These are phyloP conservation scores for Syngnathus typhle DNA, from an alignment of 2,113 vertebrate species.

Conservation along the genomic window DNA sequence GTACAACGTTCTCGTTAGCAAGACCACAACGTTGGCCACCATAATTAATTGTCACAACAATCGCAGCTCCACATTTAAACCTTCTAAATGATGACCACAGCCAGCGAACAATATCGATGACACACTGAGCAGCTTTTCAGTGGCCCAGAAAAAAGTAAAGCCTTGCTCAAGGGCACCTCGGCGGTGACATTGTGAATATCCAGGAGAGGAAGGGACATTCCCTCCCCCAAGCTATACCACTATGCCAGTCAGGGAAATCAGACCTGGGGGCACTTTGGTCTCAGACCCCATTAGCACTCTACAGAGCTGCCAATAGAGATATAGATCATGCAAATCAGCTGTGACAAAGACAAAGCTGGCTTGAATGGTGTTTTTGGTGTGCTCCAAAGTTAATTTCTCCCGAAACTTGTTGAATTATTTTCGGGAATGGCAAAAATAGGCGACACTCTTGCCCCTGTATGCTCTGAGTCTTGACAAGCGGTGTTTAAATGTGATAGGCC, in stretches of 20 bases:
- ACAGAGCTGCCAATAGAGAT: neutral
- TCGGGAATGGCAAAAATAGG: neutral
- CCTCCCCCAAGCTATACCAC: neutral
- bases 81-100: neutral
- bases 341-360: neutral
- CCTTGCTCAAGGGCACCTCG: slow-evolving; percentile 4
- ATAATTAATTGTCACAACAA: too few species aligned
- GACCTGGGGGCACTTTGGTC: neutral
- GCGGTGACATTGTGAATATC: neutral
- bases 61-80: neutral
- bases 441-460: neutral
- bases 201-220: neutral
- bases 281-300: neutral
- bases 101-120: neutral
- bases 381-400: neutral
- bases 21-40: too few species aligned
- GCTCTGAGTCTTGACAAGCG: neutral
- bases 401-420: neutral
- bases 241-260: neutral
- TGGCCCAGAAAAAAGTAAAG: neutral
- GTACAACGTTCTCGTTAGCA: too few species aligned
- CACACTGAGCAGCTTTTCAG: neutral
- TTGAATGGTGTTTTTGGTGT: neutral
- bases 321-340: neutral
- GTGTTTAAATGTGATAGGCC: slow-evolving; percentile 6